phyloP scores from a whole-genome alignment of 2,888 invertebrate species.

The Rosalia funebris region DNA sequence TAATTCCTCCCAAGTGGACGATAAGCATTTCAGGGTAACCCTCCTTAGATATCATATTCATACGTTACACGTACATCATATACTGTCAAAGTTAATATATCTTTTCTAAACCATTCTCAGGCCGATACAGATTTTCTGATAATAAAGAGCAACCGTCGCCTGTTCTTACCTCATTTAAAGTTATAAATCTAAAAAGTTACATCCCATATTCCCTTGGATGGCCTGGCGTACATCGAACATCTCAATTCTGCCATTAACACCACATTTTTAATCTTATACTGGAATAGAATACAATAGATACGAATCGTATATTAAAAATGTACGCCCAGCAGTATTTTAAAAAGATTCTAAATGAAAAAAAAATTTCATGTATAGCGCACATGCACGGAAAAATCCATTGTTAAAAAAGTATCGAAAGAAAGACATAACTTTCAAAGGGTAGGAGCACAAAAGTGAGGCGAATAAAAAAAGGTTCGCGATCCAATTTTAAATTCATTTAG shows the following conservation, averaged over 20 bases:
- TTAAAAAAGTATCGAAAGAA: neutral
- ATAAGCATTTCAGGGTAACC: too few relatives aligned
- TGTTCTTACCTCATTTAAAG: slow-evolving; percentile 22
- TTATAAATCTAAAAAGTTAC: slow-evolving; percentile 39
- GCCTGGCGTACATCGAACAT: slow-evolving; percentile 47
- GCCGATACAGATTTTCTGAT: neutral
- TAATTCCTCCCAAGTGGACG: too few relatives aligned
- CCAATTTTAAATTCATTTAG: slow-evolving; percentile 63
- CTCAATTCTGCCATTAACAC: slow-evolving; percentile 63
- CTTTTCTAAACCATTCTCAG: neutral
- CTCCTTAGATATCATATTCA: neutral
- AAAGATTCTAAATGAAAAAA: slow-evolving; percentile 14
- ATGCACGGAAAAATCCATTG: slow-evolving; percentile 16
- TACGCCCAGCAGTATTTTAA: slow-evolving; percentile 20
- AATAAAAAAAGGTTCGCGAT: slow-evolving; percentile 52
- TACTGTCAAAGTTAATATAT: neutral
- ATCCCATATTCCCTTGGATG: slow-evolving; percentile 40
- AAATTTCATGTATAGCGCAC: slow-evolving; percentile 13
- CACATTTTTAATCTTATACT: slow-evolving; percentile 53
- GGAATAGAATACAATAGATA: slow-evolving; percentile 19
- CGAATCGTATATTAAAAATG: slow-evolving; percentile 24
- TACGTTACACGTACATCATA: neutral
- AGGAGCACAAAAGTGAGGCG: slow-evolving; percentile 7
- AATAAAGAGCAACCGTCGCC: slow-evolving; percentile 20
- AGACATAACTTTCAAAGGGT: neutral